These are phyloP conservation scores for Meles meles DNA, from an alignment of 2,113 vertebrate genomes.

Conservation along the genomic window DNA sequence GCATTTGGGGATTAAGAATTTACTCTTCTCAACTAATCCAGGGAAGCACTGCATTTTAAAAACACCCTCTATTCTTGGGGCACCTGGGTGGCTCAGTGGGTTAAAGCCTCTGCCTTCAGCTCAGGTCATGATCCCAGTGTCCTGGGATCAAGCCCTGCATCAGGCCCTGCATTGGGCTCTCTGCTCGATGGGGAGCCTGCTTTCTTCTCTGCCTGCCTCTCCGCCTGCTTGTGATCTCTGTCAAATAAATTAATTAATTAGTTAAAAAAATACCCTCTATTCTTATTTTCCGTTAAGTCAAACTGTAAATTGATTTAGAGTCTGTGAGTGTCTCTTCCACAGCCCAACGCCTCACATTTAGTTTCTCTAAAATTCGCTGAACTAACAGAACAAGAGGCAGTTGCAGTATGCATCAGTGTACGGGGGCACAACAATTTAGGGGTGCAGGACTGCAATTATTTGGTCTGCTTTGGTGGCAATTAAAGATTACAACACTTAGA, in stretches of 20 bases:
- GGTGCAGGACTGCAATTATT: not conserved
- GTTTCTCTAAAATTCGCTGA: not conserved
- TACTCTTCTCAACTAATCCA: not conserved
- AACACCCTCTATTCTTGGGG: too few relatives aligned
- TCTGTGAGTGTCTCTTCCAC: not conserved
- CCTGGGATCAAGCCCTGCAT: too few relatives aligned
- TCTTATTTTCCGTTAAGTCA: constrained; percentile 13
- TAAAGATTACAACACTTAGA: not conserved
- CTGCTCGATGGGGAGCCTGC: too few relatives aligned
- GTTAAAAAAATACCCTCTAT: not conserved
- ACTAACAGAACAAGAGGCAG: constrained; percentile 16
- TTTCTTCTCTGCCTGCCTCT: too few relatives aligned
- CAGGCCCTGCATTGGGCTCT: too few relatives aligned
- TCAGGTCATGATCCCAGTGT: too few relatives aligned
- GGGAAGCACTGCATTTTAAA: not conserved
- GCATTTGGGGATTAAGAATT: not conserved
- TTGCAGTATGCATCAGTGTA: not conserved
- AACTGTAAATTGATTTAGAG: not conserved
- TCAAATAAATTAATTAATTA: too few relatives aligned
- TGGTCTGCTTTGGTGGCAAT: not conserved
- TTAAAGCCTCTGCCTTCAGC: too few relatives aligned
- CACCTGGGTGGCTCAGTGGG: too few relatives aligned
- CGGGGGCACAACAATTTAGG: not conserved
- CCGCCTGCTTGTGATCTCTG: too few relatives aligned
- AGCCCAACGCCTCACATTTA: not conserved